Evolutionary conservation across 2,797 vertebrate species (phyloP).

Genomic region (Lacerta bilineata): DNA sequence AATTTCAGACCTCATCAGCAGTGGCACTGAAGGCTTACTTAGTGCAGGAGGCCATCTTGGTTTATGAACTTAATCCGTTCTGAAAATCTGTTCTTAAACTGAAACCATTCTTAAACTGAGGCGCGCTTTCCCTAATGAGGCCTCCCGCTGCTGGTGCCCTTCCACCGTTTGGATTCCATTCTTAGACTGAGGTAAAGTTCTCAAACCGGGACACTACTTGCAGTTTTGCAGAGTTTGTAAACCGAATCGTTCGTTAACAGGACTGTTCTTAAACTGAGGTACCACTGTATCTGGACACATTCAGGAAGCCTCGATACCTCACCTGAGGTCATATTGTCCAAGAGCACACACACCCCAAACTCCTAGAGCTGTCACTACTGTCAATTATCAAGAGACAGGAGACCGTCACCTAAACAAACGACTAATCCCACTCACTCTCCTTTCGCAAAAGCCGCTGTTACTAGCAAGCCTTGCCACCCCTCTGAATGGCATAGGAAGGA

Average conservation of each 20-base stretch:
- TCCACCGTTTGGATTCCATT: too few species aligned
- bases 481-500: accelerated
- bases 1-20: not conserved
- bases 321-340: not conserved
- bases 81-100: too few species aligned
- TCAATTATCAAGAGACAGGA: not conserved
- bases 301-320: not conserved
- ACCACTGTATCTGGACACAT: not conserved
- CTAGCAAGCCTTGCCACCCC: not conserved
- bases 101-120: too few species aligned
- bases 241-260: too few species aligned
- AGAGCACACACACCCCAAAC: not conserved
- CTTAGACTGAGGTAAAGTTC: too few species aligned
- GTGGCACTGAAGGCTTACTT: not conserved
- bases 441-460: accelerated
- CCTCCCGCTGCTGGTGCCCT: too few species aligned
- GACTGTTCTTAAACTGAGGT: too few species aligned
- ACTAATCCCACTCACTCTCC: not conserved
- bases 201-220: too few species aligned
- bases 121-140: too few species aligned
- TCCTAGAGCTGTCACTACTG: not conserved
- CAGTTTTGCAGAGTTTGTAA: too few species aligned
- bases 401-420: accelerated
- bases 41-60: not conserved
- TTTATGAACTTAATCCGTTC: too few species aligned